Conservation (phyloP, 1,140 invertebrate genomes). For the Dreissena rostriformis region DNA sequence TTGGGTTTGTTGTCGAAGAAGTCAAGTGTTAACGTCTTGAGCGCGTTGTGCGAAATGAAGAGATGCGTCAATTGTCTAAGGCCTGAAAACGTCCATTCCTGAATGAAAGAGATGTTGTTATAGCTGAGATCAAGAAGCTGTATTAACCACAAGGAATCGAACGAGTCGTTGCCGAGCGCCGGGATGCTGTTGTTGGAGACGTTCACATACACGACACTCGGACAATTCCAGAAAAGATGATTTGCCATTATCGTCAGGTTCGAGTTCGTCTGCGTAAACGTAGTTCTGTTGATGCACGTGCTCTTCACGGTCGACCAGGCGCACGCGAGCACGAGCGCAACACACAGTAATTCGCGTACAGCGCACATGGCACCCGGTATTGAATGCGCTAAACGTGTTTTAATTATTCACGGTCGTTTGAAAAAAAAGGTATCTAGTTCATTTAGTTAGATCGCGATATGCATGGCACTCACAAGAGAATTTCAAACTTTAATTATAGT, state of each 20-base stretch:
- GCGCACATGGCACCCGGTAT: too few species aligned
- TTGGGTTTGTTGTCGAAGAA: constrained; percentile 28
- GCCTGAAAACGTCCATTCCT: background rate
- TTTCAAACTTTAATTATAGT: too few species aligned
- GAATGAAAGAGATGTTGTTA: constrained; percentile 22
- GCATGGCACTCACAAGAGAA: too few species aligned
- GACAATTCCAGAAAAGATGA: background rate
- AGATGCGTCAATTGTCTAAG: constrained; percentile 6
- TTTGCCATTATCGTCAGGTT: background rate
- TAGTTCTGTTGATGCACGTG: constrained; percentile 9
- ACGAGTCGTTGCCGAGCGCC: background rate
- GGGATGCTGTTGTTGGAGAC: constrained; percentile 12
- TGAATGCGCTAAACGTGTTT: too few species aligned
- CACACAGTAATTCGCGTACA: too few species aligned
- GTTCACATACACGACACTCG: background rate
- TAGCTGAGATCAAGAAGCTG: constrained; percentile 19
- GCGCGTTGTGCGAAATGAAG: constrained; percentile 16
- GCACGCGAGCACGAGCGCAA: too few species aligned
- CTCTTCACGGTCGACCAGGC: background rate
- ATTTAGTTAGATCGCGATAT: too few species aligned
- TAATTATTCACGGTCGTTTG: too few species aligned
- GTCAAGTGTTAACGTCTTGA: background rate
- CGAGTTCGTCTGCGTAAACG: background rate
- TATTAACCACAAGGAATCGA: background rate
- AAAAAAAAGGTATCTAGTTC: too few species aligned